A percentile compares a stretch with the other conserved stretches of the same genome.
Evolutionary conservation across 2,797 vertebrate genomes (phyloP).

Genomic region (Pampus argenteus): DNA sequence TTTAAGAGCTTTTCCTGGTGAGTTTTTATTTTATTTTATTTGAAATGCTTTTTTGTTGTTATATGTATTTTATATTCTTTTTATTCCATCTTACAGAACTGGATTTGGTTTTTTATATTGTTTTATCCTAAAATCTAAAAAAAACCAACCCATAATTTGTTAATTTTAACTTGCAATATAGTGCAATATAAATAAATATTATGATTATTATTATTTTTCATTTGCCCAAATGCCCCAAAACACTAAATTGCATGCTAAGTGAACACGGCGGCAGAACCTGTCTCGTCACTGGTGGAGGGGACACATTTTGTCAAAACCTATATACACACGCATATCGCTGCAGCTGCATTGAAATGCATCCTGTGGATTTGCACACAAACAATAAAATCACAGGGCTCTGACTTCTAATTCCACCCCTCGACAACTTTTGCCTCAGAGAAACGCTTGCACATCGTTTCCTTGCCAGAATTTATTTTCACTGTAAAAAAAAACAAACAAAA

Average conservation of each 20-base stretch:
- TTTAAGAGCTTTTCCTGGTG: too few relatives aligned
- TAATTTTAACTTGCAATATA: background rate
- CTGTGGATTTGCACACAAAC: slow-evolving; percentile 13
- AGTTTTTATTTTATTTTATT: too few relatives aligned
- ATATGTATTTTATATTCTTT: background rate
- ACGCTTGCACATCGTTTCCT: slow-evolving; percentile 51
- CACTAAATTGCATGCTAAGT: slow-evolving; percentile 4
- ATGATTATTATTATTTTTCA: background rate
- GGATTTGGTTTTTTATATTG: background rate
- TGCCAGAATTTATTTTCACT: slow-evolving; percentile 58
- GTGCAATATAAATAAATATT: too few relatives aligned
- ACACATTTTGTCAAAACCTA: slow-evolving; percentile 29
- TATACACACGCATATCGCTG: background rate
- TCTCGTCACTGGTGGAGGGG: slow-evolving; percentile 23
- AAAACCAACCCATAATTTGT: too few relatives aligned
- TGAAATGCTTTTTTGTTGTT: background rate
- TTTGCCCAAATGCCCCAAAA: background rate
- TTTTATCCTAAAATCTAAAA: too few relatives aligned
- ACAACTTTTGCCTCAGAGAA: slow-evolving; percentile 43
- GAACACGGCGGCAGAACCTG: background rate
- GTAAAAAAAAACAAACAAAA: slow-evolving; percentile 47
- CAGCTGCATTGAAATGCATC: slow-evolving; percentile 10
- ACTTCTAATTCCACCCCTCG: slow-evolving; percentile 23
- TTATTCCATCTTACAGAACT: background rate
- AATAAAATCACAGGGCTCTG: background rate